Evolutionary conservation across 2,797 vertebrate genomes (phyloP).

Genomic region (Momotus momota): DNA sequence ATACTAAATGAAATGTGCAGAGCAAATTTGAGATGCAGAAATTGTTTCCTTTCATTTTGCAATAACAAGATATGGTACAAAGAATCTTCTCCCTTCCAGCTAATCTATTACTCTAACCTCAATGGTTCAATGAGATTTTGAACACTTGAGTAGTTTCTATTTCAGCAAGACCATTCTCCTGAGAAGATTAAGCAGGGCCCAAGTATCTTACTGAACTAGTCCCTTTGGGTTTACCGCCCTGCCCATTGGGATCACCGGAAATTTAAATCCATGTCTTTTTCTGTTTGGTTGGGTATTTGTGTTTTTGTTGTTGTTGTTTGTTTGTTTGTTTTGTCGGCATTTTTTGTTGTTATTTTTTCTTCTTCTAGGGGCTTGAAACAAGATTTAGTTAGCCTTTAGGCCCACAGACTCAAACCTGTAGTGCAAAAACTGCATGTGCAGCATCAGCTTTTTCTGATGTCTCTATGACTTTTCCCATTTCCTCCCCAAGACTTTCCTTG

Average conservation of each 20-base stretch:
- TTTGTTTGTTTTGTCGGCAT: too few species aligned
- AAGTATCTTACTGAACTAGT: neutral
- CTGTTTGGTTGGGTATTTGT: too few species aligned
- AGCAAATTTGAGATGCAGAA: neutral
- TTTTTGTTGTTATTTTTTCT: neutral
- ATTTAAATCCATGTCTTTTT: neutral
- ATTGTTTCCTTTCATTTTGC: neutral
- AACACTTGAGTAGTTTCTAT: neutral
- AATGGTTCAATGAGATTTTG: neutral
- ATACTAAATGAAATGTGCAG: neutral
- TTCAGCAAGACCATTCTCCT: neutral
- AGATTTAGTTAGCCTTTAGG: neutral
- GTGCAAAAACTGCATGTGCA: neutral
- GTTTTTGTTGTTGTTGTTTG: too few species aligned
- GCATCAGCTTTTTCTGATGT: neutral
- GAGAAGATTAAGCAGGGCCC: neutral
- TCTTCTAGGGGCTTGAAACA: neutral
- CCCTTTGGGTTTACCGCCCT: neutral
- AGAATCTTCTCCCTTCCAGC: neutral
- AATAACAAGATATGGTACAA: neutral
- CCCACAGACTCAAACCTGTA: neutral
- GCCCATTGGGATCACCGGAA: neutral
- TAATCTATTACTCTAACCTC: neutral
- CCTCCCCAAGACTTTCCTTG: neutral
- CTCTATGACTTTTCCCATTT: neutral